Percentiles rank a stretch among this genome's conserved stretches.
These are phyloP conservation scores for Sinosuthora webbiana DNA, from an alignment of 2,113 vertebrate genomes.

Conservation along the genomic window DNA sequence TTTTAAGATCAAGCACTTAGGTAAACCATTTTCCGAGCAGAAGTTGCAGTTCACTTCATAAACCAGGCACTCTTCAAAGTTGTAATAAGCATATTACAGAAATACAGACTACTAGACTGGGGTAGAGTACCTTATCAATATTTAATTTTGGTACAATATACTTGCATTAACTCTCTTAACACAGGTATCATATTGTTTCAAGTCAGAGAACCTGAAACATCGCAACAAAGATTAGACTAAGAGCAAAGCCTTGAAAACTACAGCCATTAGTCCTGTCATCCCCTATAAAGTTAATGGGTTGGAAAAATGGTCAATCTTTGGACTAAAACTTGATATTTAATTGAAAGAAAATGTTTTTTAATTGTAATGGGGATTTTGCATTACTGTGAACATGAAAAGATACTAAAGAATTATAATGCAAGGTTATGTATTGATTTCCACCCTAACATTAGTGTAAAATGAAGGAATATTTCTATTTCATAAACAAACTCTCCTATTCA, in stretches of 20 bases:
- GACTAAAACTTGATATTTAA: slow-evolving; percentile 74
- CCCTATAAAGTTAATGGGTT: slow-evolving; percentile 70
- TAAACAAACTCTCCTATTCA: not conserved
- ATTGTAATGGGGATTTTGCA: slow-evolving; percentile 64
- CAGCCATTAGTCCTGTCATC: slow-evolving; percentile 68
- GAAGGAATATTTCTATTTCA: not conserved
- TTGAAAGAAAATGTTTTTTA: slow-evolving; percentile 74
- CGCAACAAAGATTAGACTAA: slow-evolving; percentile 59
- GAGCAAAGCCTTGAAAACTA: slow-evolving; percentile 63
- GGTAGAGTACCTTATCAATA: slow-evolving; percentile 58
- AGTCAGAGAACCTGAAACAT: slow-evolving; percentile 52
- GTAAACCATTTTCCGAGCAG: slow-evolving; percentile 37
- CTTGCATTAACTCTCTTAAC: slow-evolving; percentile 66
- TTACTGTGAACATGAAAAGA: slow-evolving; percentile 45
- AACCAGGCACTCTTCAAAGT: slow-evolving; percentile 41
- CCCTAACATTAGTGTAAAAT: not conserved
- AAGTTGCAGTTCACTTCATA: slow-evolving; percentile 56
- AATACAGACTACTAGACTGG: slow-evolving; percentile 26
- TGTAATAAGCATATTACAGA: slow-evolving; percentile 50
- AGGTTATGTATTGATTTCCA: slow-evolving; percentile 4
- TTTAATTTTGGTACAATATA: slow-evolving; percentile 69
- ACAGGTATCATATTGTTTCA: slow-evolving; percentile 66
- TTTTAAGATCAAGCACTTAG: not conserved
- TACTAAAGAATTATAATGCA: slow-evolving; percentile 10
- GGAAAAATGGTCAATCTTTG: slow-evolving; percentile 72